phyloP scores from a whole-genome alignment of 2,113 vertebrate species.

The Bolborhynchus lineola region DNA sequence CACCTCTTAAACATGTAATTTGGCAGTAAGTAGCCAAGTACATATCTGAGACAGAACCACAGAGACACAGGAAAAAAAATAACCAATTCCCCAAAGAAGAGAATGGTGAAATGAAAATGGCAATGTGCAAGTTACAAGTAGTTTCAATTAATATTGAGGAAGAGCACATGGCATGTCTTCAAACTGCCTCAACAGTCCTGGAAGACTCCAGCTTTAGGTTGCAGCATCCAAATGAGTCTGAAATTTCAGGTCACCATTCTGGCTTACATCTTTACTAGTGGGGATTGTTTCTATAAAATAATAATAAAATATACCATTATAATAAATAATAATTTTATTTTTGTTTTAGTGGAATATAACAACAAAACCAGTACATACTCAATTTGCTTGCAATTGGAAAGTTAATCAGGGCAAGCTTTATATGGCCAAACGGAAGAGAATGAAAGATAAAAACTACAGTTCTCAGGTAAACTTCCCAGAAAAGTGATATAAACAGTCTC shows the following conservation, averaged over 20 bases:
- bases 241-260: not conserved
- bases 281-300: not conserved
- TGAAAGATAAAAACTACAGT: not conserved
- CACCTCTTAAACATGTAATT: not conserved
- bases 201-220: not conserved
- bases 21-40: not conserved
- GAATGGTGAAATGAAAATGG: not conserved
- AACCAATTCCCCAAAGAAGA: not conserved
- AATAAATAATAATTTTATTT: not conserved
- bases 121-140: not conserved
- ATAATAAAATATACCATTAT: not conserved
- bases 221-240: not conserved
- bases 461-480: not conserved
- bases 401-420: not conserved
- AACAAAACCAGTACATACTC: not conserved
- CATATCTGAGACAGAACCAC: not conserved
- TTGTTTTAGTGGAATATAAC: not conserved
- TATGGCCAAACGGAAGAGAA: not conserved
- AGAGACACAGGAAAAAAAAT: not conserved
- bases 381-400: not conserved
- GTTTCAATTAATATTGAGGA: not conserved
- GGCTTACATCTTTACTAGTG: not conserved
- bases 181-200: not conserved
- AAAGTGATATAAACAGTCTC: not conserved
- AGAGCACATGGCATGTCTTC: not conserved